Evolutionary conservation across 2,113 vertebrate species (phyloP), one percentile per base, ranked within the genome.

Genomic region (Gobius niger): DNA sequence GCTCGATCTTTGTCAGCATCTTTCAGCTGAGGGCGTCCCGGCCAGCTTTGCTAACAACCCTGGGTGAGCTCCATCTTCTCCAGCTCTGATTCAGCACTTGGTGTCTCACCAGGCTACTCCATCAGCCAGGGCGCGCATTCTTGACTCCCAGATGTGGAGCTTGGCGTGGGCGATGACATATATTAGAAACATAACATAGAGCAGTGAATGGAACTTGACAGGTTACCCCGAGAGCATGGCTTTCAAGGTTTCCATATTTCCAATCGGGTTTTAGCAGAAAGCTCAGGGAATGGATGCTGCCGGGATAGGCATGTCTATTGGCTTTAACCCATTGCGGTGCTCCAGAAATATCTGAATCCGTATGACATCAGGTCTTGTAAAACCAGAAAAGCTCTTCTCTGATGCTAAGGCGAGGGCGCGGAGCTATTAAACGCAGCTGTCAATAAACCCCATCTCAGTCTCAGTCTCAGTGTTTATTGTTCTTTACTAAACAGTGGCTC

Each of bases 191-290:
- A 86, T 86, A 90, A 89, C 84, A 85, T 78, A 83, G 82, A 88
- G 57, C 85, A 88, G 86, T 76, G 82, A 90, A 91, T 91, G 86
- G 84, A 77, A 89, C 85, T 80, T 91, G 92, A 93, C 92, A 91
- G 89, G 84, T 82, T 89, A 81, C 83, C 86, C 89, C 85, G 78
- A 86, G 88, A 89, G 85, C 83, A 57, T 54, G 77, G 85, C 83
- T 89, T 88, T 91, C 90, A 91, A 90, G 90, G 86, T 90, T 90
- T 91, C 85, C 85, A 86, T 86, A 88, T 89, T 90, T 89, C 87
- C 89, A 88, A 84, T 87, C 85, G 61, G 82, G 81, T 82, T 79
- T 87, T 85, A 87, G 77, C 70, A 73, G 75, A 75, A 77, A 63
- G 70, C 34, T 41, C 59, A 65, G 79, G 75, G 78, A 79, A 77